These are phyloP conservation scores for Poeciliopsis infans DNA, from an alignment of 2,797 vertebrate genomes.

Conservation along the genomic window DNA sequence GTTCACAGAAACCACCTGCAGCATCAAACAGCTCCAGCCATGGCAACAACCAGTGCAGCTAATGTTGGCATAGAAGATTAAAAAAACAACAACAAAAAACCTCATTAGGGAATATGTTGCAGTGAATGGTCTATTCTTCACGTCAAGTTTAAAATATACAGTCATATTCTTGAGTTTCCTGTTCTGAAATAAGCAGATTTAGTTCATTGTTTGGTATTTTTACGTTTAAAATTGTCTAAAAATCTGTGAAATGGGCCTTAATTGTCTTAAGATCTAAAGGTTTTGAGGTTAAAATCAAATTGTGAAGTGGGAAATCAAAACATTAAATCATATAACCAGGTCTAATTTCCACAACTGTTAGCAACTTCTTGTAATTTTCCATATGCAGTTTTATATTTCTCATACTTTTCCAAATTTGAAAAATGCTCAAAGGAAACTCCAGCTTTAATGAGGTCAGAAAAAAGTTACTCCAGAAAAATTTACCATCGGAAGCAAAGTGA, in stretches of 20 bases:
- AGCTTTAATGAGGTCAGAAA: too few relatives aligned
- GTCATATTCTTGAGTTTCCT: neutral
- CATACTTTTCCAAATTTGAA: too few relatives aligned
- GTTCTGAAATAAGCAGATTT: neutral
- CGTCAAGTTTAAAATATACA: neutral
- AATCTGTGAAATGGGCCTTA: neutral
- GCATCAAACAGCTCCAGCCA: neutral
- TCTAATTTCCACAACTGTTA: neutral
- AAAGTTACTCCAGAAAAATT: too few relatives aligned
- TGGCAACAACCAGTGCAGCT: neutral
- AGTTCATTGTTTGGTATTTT: neutral
- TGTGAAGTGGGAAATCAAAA: neutral
- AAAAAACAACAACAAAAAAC: too few relatives aligned
- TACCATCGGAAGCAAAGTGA: too few relatives aligned
- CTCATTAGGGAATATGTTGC: neutral
- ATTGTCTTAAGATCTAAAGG: neutral
- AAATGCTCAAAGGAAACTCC: too few relatives aligned
- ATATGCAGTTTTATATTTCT: too few relatives aligned
- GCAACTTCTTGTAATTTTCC: neutral
- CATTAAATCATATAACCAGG: neutral
- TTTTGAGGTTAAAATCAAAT: neutral
- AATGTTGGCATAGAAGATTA: neutral
- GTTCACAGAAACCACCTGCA: neutral
- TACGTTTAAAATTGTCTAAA: neutral
- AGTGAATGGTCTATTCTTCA: neutral